Conservation (phyloP, 2,113 vertebrate species). For the Cyprinus carpio region DNA sequence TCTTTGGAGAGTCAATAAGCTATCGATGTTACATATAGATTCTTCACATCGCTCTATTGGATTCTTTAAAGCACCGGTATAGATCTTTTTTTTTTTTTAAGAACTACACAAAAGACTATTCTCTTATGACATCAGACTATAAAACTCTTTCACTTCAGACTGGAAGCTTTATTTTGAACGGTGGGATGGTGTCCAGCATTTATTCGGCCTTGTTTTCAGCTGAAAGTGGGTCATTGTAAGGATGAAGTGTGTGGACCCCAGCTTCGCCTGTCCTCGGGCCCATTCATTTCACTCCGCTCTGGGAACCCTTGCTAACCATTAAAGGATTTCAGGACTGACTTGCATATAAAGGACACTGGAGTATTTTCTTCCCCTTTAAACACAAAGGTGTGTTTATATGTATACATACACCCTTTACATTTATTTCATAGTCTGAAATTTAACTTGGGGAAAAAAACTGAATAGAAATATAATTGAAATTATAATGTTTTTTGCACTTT, state of each 20-base stretch:
- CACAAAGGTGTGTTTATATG: not conserved
- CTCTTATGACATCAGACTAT: not conserved
- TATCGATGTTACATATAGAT: not conserved
- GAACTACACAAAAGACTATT: not conserved
- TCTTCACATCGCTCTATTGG: not conserved
- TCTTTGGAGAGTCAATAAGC: not conserved
- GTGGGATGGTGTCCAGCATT: slow-evolving; percentile 4
- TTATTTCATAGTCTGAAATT: not conserved
- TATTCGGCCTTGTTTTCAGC: slow-evolving; percentile 30
- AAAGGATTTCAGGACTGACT: slow-evolving; percentile 1
- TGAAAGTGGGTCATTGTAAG: slow-evolving; percentile 45
- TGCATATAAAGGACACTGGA: not conserved
- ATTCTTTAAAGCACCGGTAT: not conserved
- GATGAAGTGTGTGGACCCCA: slow-evolving; percentile 21
- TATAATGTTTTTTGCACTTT: not conserved
- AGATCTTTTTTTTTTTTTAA: not conserved
- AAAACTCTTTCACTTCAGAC: not conserved
- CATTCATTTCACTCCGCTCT: slow-evolving; percentile 10
- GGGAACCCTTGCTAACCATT: slow-evolving; percentile 13
- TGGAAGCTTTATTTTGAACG: slow-evolving; percentile 3
- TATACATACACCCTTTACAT: not conserved
- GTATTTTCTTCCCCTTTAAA: not conserved
- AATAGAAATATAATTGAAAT: not conserved
- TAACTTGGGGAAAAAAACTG: not conserved
- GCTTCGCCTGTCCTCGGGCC: not conserved